Base-by-base conservation (phyloP, 35 echinoderm and acorn worm species). In the Holothuria glaberrima region DNA sequence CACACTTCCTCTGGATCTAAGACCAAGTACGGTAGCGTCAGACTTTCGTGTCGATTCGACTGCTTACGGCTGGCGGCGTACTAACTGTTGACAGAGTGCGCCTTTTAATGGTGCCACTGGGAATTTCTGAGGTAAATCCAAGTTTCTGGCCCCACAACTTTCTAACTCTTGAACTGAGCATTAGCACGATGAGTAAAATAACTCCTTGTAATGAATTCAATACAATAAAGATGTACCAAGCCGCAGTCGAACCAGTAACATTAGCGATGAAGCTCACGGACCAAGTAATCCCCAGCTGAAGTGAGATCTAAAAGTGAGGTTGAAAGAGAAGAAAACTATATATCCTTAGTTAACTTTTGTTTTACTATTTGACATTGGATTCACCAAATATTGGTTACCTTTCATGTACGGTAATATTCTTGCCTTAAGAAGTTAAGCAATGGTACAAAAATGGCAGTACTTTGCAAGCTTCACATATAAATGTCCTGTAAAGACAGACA, bases 201-300 rank as follows among this genome's bases (percentile, higher is more conserved):
- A 86, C 54, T 17, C 82, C 82, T 65, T 86, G 82, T 14, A 65
- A 19, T 13, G 82, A 86, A 65, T 86, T 86, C 26, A 86, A 22
- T 35, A 35, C 7, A 12, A 86, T 86, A 30, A 86, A 86, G 30
- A 35, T 35, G 38, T 86, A 86, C 82, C 82, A 86, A 18, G 82
- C 82, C 26, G 60, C 38, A 16, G 13, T 6, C 0, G 56, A 62
- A 35, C 82, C 82, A 14, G 82, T 86, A 24, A 65, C 18, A 36
- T 60, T 65, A 18, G 82, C 82, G 26, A 86, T 65, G 59, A 62
- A 86, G 38, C 82, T 65, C 24, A 36, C 38, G 5, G 59, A n/a
- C 82, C 82, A 86, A 65, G 82, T 62, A 28, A 86, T 29, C 14
- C 82, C 82, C 27, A 86, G 48, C 16, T 62, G 54, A 35, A 86